A percentile compares a stretch with the other conserved stretches of the same genome.
Evolutionary conservation across 2,113 vertebrate species (phyloP).

Genomic region (Monarcha castaneiventris): DNA sequence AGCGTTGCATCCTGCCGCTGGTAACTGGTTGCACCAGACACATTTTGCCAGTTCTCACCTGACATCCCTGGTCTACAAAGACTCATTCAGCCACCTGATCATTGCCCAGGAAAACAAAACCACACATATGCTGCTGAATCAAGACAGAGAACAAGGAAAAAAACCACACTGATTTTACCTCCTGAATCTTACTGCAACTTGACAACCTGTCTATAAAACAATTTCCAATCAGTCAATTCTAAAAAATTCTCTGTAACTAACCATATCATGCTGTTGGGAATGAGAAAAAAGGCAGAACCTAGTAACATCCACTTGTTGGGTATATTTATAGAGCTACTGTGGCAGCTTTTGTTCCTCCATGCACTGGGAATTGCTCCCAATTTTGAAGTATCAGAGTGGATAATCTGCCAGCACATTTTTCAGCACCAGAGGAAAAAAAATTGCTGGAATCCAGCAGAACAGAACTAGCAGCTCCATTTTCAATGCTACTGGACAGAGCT

Average conservation of each 20-base stretch:
- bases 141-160: not conserved
- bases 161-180: not conserved
- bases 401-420: not conserved
- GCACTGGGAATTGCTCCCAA: not conserved
- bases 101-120: not conserved
- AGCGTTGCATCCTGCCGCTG: not conserved
- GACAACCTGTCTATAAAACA: not conserved
- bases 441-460: not conserved
- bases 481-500: not conserved
- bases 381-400: not conserved
- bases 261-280: not conserved
- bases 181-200: not conserved
- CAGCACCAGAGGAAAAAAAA: not conserved
- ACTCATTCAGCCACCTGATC: not conserved
- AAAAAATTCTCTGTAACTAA: not conserved
- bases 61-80: not conserved
- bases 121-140: not conserved
- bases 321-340: not conserved
- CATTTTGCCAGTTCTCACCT: not conserved
- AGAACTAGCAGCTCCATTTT: not conserved
- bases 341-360: not conserved
- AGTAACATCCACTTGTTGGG: constrained; percentile 9
- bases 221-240: not conserved
- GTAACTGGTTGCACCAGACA: not conserved
- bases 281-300: not conserved